phyloP scores from a whole-genome alignment of 2,113 vertebrate species.

The Hucho hucho region DNA sequence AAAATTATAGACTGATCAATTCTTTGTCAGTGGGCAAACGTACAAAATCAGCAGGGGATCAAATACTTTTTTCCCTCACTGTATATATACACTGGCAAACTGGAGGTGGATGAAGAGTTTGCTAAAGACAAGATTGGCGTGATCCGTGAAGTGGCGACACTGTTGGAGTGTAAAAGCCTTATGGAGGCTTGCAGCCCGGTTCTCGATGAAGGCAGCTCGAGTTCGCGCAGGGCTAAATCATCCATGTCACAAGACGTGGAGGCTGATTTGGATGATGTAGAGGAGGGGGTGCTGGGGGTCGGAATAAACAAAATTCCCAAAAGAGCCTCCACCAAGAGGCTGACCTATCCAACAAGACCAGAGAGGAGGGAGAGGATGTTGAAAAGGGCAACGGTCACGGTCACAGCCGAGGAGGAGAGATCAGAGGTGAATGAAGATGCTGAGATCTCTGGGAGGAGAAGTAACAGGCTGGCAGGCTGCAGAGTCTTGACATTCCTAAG shows the following conservation, averaged over 20 bases:
- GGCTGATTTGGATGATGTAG: background rate
- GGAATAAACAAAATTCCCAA: constrained; percentile 15
- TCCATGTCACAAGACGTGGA: background rate
- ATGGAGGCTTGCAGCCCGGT: constrained; percentile 76
- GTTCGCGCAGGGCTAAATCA: background rate
- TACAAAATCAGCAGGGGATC: no score
- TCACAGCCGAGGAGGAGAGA: constrained; percentile 21
- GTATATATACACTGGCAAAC: constrained; percentile 88
- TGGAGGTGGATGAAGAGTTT: constrained; percentile 82
- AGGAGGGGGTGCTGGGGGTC: background rate
- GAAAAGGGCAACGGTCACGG: constrained; percentile 8
- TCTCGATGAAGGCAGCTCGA: constrained; percentile 21
- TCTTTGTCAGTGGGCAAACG: no score
- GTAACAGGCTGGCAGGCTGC: constrained; percentile 75
- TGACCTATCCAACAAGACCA: constrained; percentile 2
- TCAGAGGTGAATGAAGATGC: constrained; percentile 62
- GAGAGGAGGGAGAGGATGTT: constrained; percentile 14
- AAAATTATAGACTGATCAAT: no score
- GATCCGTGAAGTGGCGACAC: constrained; percentile 80
- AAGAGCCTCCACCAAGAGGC: constrained; percentile 18
- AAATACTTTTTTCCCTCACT: no score
- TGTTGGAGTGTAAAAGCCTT: constrained; percentile 86
- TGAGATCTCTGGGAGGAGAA: constrained; percentile 63
- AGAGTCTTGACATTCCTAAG: constrained; percentile 77
- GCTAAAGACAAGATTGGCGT: constrained; percentile 78